Percentiles rank a stretch among this genome's conserved stretches.
Evolutionary conservation across 92 coral and sea anemone species (phyloP).

Genomic region (Parazoanthus darwini): DNA sequence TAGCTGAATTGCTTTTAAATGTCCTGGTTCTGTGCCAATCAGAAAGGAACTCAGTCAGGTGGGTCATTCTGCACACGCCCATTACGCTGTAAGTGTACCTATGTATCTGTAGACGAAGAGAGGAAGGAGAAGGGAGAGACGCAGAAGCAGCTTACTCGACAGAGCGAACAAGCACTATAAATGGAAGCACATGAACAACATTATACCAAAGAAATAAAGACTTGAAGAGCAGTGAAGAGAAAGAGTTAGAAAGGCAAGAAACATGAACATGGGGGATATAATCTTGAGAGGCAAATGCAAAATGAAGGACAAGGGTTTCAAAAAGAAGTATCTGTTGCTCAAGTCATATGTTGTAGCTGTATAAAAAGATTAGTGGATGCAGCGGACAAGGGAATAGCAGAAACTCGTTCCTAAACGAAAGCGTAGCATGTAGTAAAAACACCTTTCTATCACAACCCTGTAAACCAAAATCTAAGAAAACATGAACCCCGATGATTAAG

Average conservation of each 20-base stretch:
- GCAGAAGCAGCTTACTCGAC: slow-evolving; percentile 39
- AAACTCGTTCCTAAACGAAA: slow-evolving; percentile 13
- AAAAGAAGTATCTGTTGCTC: slow-evolving; percentile 16
- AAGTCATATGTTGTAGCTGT: slow-evolving; percentile 2
- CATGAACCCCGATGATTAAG: neutral
- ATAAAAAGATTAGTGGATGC: neutral
- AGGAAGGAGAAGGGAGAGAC: slow-evolving; percentile 36
- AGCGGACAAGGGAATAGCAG: slow-evolving; percentile 28
- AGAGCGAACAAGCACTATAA: slow-evolving; percentile 26
- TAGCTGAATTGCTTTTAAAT: slow-evolving; percentile 40
- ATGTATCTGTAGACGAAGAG: slow-evolving; percentile 42
- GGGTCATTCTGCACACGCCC: slow-evolving; percentile 44
- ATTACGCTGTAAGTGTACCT: neutral
- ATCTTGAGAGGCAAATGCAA: neutral
- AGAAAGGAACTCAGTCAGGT: slow-evolving; percentile 50
- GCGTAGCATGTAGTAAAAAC: slow-evolving; percentile 16
- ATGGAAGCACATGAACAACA: slow-evolving; percentile 36
- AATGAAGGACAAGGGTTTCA: slow-evolving; percentile 10
- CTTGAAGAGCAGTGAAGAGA: slow-evolving; percentile 40
- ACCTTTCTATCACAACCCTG: slow-evolving; percentile 31
- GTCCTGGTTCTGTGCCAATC: slow-evolving; percentile 56
- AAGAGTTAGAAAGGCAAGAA: slow-evolving; percentile 44
- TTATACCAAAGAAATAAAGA: slow-evolving; percentile 41
- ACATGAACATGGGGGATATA: slow-evolving; percentile 33
- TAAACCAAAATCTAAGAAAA: slow-evolving; percentile 32